Evolutionary conservation across 2,797 vertebrate species (phyloP).

Genomic region (Xerus rutilus): DNA sequence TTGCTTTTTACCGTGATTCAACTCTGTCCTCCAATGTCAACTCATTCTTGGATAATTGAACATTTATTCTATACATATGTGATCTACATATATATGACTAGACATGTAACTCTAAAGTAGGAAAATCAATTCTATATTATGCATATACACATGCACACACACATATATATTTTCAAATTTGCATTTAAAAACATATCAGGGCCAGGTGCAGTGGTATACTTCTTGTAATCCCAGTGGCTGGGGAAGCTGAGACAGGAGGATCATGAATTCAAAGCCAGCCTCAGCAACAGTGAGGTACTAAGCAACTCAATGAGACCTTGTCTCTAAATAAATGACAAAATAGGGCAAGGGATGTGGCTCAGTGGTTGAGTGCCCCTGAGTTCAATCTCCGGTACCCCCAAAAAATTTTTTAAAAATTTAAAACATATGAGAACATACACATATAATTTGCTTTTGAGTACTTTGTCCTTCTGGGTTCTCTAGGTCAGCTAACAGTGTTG

Average conservation of each 20-base stretch:
- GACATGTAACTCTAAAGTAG: background rate
- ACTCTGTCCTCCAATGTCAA: background rate
- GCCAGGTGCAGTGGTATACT: background rate
- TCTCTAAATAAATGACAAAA: too few species aligned
- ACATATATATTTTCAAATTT: background rate
- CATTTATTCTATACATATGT: background rate
- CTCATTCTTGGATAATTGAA: slow-evolving; percentile 30
- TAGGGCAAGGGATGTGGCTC: too few species aligned
- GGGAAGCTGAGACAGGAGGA: too few species aligned
- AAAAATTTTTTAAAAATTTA: too few species aligned
- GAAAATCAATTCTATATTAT: background rate
- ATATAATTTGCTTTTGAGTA: background rate
- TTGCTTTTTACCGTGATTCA: background rate
- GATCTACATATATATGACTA: background rate
- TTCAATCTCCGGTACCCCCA: too few species aligned
- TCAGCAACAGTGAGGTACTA: too few species aligned
- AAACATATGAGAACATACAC: background rate
- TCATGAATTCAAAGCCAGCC: too few species aligned
- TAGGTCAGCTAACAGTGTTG: background rate
- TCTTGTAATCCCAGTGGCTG: too few species aligned
- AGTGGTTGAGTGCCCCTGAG: too few species aligned
- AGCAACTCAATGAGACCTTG: too few species aligned
- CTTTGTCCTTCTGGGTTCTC: background rate
- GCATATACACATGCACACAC: background rate
- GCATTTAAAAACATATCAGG: slow-evolving; percentile 35